Conservation (phyloP, 1,140 invertebrate genomes). For the Metopolophium dirhodum region DNA sequence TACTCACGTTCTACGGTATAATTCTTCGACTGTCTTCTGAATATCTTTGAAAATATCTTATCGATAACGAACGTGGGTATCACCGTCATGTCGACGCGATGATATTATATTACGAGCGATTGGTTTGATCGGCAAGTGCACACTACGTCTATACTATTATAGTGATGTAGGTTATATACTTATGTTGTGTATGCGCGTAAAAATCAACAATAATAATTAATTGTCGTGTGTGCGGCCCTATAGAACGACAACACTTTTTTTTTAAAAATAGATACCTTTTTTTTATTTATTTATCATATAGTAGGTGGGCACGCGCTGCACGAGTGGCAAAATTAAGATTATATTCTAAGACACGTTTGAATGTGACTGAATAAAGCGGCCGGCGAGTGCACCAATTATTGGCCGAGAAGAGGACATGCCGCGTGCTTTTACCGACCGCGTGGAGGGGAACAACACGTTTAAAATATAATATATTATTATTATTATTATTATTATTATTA, state of each 20-base stretch:
- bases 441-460: constrained; percentile 13
- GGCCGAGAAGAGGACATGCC: constrained; percentile 46
- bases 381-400: constrained; percentile 54
- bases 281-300: too few species aligned
- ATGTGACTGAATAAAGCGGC: constrained; percentile 49
- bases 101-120: not conserved
- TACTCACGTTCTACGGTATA: constrained; percentile 54
- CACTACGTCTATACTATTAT: not conserved
- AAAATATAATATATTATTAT: constrained; percentile 2
- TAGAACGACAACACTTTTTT: not conserved
- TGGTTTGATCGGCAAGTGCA: not conserved
- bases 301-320: not conserved
- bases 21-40: constrained; percentile 49
- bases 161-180: not conserved
- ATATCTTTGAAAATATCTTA: constrained; percentile 53
- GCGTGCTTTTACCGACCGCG: constrained; percentile 15
- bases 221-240: not conserved
- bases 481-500: not conserved
- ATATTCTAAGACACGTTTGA: constrained; percentile 23
- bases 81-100: constrained; percentile 8
- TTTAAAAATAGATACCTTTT: not conserved
- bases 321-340: not conserved
- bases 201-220: not conserved
- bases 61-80: constrained; percentile 47
- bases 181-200: not conserved